Evolutionary conservation across 2,888 invertebrate species (phyloP).

Genomic region (Apoda limacodes): DNA sequence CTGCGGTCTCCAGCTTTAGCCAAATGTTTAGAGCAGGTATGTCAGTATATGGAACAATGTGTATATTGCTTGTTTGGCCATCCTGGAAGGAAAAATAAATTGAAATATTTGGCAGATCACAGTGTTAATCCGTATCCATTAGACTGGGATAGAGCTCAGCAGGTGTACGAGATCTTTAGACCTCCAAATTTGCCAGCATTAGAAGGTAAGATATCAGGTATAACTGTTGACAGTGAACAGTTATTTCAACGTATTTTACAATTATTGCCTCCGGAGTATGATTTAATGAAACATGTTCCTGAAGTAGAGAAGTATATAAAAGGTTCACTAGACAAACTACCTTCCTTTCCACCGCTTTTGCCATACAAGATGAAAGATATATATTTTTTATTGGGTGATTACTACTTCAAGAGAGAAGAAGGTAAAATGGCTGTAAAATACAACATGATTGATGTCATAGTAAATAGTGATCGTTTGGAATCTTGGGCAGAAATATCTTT

Average conservation of each 20-base stretch:
- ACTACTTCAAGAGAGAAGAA: slow-evolving; percentile 90
- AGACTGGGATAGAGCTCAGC: slow-evolving; percentile 80
- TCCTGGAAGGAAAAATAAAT: slow-evolving; percentile 75
- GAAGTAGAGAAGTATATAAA: slow-evolving; percentile 77
- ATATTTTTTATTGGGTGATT: slow-evolving; percentile 93
- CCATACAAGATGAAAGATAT: slow-evolving; percentile 77
- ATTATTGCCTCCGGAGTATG: slow-evolving; percentile 75
- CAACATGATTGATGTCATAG: slow-evolving; percentile 85
- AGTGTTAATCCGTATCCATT: slow-evolving; percentile 76
- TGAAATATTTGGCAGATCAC: slow-evolving; percentile 78
- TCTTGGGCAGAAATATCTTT: slow-evolving; percentile 95
- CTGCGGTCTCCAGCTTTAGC: slow-evolving; percentile 75
- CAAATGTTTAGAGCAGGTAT: slow-evolving; percentile 74
- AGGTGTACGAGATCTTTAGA: slow-evolving; percentile 84
- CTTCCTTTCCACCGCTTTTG: slow-evolving; percentile 60
- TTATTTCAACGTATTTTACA: slow-evolving; percentile 77
- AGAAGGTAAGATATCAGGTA: slow-evolving; percentile 79
- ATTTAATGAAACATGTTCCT: slow-evolving; percentile 72
- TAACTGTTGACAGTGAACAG: slow-evolving; percentile 85
- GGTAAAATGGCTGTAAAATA: slow-evolving; percentile 80
- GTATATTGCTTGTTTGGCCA: slow-evolving; percentile 88
- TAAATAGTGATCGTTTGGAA: slow-evolving; percentile 84
- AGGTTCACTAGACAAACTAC: slow-evolving; percentile 68
- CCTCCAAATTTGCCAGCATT: slow-evolving; percentile 85
- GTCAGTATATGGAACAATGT: slow-evolving; percentile 85